These are phyloP conservation scores for Drosophila tsacasi DNA, from an alignment of 1,140 invertebrate genomes.

Conservation along the genomic window DNA sequence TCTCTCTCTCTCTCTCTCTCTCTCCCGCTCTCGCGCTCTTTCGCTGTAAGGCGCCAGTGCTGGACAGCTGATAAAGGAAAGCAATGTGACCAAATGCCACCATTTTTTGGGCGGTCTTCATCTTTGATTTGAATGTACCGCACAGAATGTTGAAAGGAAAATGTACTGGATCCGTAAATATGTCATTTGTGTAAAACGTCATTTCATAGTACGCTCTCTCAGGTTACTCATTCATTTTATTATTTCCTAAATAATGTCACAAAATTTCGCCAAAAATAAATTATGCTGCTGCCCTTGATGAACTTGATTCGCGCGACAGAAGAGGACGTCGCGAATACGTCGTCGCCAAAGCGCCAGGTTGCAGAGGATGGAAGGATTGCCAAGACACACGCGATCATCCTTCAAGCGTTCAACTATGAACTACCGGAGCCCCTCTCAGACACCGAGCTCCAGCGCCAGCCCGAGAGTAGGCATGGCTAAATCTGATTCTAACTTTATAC, in stretches of 20 bases:
- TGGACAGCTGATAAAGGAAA: slow-evolving; percentile 21
- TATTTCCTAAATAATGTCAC: slow-evolving; percentile 46
- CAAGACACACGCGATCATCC: slow-evolving; percentile 53
- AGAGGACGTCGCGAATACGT: slow-evolving; percentile 15
- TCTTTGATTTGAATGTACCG: not conserved
- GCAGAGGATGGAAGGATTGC: slow-evolving; percentile 51
- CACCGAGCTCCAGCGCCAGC: slow-evolving; percentile 1
- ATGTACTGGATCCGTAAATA: not conserved
- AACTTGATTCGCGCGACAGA: slow-evolving; percentile 11
- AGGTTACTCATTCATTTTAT: not conserved
- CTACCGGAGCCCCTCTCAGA: slow-evolving; percentile 4
- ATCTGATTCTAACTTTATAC: not conserved
- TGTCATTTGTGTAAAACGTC: not conserved
- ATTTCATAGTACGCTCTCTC: not conserved
- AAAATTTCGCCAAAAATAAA: slow-evolving; percentile 59
- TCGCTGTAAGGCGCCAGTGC: slow-evolving; percentile 43
- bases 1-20: slow-evolving; percentile 37
- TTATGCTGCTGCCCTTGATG: slow-evolving; percentile 61
- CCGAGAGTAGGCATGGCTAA: not conserved
- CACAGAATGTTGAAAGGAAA: not conserved
- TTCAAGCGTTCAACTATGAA: slow-evolving; percentile 58
- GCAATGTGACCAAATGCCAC: not conserved
- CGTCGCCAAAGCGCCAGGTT: slow-evolving; percentile 58
- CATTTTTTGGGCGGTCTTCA: not conserved
- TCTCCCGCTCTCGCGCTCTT: slow-evolving; percentile 25